A percentile compares a stretch with the other conserved stretches of the same genome.
These are phyloP conservation scores for Brachypalpus laphriformis DNA, from an alignment of 2,888 invertebrate species.

Conservation along the genomic window DNA sequence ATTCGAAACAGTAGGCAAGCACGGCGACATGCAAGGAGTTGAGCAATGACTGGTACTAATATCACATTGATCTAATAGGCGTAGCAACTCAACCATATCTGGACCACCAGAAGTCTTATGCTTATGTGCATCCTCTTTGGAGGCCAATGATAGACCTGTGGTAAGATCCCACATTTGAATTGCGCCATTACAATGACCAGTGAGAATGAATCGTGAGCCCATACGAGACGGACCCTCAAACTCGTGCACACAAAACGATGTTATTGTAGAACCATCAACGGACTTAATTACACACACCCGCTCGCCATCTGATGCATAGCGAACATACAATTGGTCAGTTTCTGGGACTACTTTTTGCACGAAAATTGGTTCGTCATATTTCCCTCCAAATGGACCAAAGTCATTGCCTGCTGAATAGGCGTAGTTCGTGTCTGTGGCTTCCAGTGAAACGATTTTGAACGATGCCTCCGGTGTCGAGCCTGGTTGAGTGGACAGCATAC, in stretches of 20 bases:
- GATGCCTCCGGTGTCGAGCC: conserved; percentile 98
- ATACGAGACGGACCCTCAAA: conserved; percentile 97
- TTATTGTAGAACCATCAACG: conserved; percentile 96
- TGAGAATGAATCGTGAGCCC: conserved; percentile 95
- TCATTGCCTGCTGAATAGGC: conserved; percentile 87
- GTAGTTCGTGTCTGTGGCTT: conserved; percentile 86
- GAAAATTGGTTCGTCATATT: conserved; percentile 98
- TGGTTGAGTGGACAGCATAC: conserved; percentile 99
- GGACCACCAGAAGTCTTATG: conserved; percentile 90
- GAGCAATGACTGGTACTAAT: conserved; percentile 91
- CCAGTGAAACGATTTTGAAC: conserved; percentile 88
- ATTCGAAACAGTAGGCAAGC: conserved; percentile 84
- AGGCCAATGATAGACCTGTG: conserved; percentile 92
- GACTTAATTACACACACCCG: conserved; percentile 97
- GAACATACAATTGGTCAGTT: conserved; percentile 96
- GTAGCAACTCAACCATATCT: conserved; percentile 94
- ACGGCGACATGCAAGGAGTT: conserved; percentile 89
- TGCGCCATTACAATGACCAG: conserved; percentile 95
- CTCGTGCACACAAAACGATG: conserved; percentile 98
- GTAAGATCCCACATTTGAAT: conserved; percentile 99
- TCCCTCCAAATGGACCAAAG: conserved; percentile 97
- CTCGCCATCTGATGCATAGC: conserved; percentile 97
- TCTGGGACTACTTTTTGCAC: conserved; percentile 99
- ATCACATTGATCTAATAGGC: conserved; percentile 96
- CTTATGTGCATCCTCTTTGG: conserved; percentile 90